phyloP scores from a whole-genome alignment of 2,888 invertebrate species.

The Dromius quadrimaculatus region DNA sequence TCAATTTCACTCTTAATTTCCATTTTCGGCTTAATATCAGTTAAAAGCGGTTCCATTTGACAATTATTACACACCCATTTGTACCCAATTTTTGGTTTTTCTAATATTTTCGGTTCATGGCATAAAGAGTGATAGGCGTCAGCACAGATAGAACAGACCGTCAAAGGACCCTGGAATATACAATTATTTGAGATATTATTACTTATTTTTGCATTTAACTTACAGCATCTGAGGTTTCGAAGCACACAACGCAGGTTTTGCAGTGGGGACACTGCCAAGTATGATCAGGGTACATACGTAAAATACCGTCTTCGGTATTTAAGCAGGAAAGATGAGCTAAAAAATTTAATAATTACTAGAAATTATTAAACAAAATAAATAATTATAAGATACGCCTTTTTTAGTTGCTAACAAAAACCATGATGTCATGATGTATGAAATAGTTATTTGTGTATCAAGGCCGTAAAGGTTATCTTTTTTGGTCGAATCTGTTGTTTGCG shows the following conservation, averaged over 20 bases:
- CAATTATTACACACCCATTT: slow-evolving; percentile 83
- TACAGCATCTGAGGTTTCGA: slow-evolving; percentile 81
- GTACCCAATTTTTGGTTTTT: slow-evolving; percentile 70
- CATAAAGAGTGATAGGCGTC: slow-evolving; percentile 88
- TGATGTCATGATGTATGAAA: no score
- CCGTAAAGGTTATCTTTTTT: no score
- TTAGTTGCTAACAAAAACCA: no score
- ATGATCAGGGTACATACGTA: slow-evolving; percentile 74
- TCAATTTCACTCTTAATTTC: slow-evolving; percentile 42
- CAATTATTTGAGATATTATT: slow-evolving; percentile 22
- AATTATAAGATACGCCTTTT: no score
- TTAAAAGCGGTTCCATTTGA: slow-evolving; percentile 64
- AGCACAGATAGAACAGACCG: slow-evolving; percentile 86
- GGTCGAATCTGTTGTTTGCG: no score
- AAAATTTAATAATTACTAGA: slow-evolving; percentile 56
- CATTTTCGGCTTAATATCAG: slow-evolving; percentile 64
- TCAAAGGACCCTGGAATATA: slow-evolving; percentile 73
- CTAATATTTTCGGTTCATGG: slow-evolving; percentile 78
- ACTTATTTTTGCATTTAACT: slow-evolving; percentile 63
- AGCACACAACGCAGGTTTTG: slow-evolving; percentile 86
- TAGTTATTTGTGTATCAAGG: no score
- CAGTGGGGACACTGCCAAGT: slow-evolving; percentile 93
- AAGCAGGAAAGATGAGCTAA: slow-evolving; percentile 78
- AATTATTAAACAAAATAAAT: slow-evolving; percentile 1
- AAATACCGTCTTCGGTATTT: slow-evolving; percentile 75